A percentile compares a stretch with the other conserved stretches of the same genome.
Evolutionary conservation across 1,140 invertebrate species (phyloP).

Genomic region (Drosophila orena): DNA sequence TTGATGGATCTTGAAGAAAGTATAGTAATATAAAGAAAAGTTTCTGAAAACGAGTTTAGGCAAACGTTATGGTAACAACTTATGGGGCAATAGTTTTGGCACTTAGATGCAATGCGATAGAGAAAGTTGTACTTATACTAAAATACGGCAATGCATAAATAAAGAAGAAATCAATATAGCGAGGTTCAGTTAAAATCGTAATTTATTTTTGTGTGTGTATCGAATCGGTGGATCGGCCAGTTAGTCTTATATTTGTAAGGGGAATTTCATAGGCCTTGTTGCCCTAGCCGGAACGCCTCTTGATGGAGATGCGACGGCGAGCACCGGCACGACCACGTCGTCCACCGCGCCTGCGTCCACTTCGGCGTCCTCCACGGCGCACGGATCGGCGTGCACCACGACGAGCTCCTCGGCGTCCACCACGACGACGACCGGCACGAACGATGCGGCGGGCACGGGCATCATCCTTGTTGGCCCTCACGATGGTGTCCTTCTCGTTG

Average conservation of each 20-base stretch:
- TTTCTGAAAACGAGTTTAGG: no score
- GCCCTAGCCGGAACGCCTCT: constrained; percentile 42
- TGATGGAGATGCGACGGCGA: constrained; percentile 44
- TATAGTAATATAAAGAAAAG: no score
- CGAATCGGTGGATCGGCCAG: not conserved
- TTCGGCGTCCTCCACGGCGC: constrained; percentile 20
- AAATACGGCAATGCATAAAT: not conserved
- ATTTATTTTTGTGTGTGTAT: constrained; percentile 33
- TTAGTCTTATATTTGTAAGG: not conserved
- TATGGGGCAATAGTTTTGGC: no score
- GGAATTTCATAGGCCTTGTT: constrained; percentile 36
- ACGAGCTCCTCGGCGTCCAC: constrained; percentile 31
- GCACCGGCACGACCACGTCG: constrained; percentile 43
- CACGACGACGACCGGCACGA: constrained; percentile 46
- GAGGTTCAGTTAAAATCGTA: not conserved
- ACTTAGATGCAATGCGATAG: no score
- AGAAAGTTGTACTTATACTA: no score
- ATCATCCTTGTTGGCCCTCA: constrained; percentile 50
- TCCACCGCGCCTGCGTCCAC: constrained; percentile 38
- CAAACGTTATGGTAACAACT: no score
- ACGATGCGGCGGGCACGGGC: constrained; percentile 63
- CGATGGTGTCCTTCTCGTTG: constrained; percentile 35
- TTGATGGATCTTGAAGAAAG: no score
- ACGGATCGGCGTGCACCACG: constrained; percentile 23
- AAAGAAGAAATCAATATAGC: no score